Conservation (phyloP, 2,888 invertebrate genomes). For the Chrysopilus asiliformis region DNA sequence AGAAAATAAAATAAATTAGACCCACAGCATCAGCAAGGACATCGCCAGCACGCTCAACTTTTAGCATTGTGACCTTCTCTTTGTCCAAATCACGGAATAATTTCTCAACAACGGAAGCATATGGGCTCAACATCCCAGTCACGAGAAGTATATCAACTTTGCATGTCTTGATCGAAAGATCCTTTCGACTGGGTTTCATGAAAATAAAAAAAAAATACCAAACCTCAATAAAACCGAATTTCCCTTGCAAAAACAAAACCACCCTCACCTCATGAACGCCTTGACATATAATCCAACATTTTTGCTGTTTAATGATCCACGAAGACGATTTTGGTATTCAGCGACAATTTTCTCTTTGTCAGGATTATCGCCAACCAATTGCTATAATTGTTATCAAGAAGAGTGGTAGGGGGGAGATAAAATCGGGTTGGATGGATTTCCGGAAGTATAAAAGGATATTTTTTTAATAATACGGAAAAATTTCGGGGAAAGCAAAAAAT, state of each 20-base stretch:
- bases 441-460: no score
- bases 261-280: constrained; percentile 68
- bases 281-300: constrained; percentile 72
- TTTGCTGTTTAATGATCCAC: constrained; percentile 61
- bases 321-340: constrained; percentile 63
- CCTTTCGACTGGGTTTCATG: constrained; percentile 48
- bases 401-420: neutral
- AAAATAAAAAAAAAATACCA: neutral
- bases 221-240: neutral
- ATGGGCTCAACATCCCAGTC: constrained; percentile 65
- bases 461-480: no score
- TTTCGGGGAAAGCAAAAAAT: no score
- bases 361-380: constrained; percentile 45
- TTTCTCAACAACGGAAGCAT: constrained; percentile 66
- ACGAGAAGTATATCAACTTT: constrained; percentile 68
- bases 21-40: constrained; percentile 70
- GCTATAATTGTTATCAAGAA: constrained; percentile 27
- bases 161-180: constrained; percentile 54
- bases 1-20: constrained; percentile 21
- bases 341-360: constrained; percentile 62
- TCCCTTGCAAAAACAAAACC: neutral
- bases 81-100: constrained; percentile 66
- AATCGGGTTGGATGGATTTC: neutral
- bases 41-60: constrained; percentile 77
- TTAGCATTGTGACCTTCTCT: constrained; percentile 68